These are phyloP conservation scores for Oreamnos americanus DNA, from an alignment of 2,113 vertebrate species.

Conservation along the genomic window DNA sequence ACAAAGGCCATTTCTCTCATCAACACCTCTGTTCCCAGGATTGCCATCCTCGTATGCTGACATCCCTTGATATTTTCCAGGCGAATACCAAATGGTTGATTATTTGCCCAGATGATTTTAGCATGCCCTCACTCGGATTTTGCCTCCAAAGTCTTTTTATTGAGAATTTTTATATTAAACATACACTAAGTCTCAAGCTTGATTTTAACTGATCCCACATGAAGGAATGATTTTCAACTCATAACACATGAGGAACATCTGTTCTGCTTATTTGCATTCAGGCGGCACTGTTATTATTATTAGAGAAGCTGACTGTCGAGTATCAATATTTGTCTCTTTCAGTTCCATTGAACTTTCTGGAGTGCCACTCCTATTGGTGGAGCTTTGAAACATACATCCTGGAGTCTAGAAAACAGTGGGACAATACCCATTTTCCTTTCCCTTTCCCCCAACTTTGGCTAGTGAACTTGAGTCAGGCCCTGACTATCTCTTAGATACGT, in stretches of 20 bases:
- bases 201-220: constrained; percentile 71
- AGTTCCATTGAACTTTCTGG: constrained; percentile 51
- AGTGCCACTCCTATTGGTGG: constrained; percentile 32
- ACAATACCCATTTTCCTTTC: constrained; percentile 18
- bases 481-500: not conserved
- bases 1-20: constrained; percentile 45
- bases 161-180: constrained; percentile 71
- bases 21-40: constrained; percentile 24
- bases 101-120: constrained; percentile 53
- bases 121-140: constrained; percentile 38
- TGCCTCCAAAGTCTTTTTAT: constrained; percentile 61
- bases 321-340: constrained; percentile 70
- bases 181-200: constrained; percentile 64
- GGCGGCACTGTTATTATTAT: constrained; percentile 23
- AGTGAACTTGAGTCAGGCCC: not conserved
- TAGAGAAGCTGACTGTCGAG: constrained; percentile 59
- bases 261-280: constrained; percentile 68
- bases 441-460: not conserved
- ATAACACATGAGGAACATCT: constrained; percentile 71
- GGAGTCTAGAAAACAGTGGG: constrained; percentile 19
- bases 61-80: constrained; percentile 40
- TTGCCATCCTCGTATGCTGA: not conserved
- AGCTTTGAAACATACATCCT: constrained; percentile 41
- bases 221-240: constrained; percentile 66
- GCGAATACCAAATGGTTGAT: constrained; percentile 34